Evolutionary conservation across 2,888 invertebrate species (phyloP).

Genomic region (Heteromurus nitidus): DNA sequence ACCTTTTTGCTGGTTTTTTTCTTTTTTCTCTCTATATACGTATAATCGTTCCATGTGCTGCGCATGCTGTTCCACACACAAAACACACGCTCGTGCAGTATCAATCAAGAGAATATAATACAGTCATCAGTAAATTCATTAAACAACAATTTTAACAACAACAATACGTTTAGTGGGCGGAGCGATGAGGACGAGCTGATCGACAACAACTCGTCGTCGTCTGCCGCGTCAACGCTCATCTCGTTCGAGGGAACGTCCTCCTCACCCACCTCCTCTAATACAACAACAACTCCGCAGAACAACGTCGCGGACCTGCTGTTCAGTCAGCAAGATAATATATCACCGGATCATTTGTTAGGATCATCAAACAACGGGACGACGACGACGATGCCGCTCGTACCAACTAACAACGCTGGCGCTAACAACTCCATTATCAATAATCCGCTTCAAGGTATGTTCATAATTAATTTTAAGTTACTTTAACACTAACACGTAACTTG

Average conservation of each 20-base stretch:
- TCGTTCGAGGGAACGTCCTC: slow-evolving; percentile 62
- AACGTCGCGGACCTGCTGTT: slow-evolving; percentile 51
- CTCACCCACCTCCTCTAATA: background rate
- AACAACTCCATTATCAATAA: slow-evolving; percentile 66
- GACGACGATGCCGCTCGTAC: slow-evolving; percentile 15
- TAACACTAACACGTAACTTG: background rate
- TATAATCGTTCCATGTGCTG: slow-evolving; percentile 32
- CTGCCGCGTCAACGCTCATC: slow-evolving; percentile 51
- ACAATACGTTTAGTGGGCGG: slow-evolving; percentile 63
- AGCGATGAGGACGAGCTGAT: slow-evolving; percentile 38
- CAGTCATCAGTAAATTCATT: slow-evolving; percentile 67
- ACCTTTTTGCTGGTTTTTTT: too few species aligned
- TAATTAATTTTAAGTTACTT: background rate
- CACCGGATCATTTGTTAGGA: slow-evolving; percentile 40
- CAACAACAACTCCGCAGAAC: too few species aligned
- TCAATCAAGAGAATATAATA: slow-evolving; percentile 60
- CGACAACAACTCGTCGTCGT: slow-evolving; percentile 31
- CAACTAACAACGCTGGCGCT: slow-evolving; percentile 30
- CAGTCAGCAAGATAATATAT: slow-evolving; percentile 50
- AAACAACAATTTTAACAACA: slow-evolving; percentile 70
- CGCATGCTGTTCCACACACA: slow-evolving; percentile 13
- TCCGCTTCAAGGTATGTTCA: slow-evolving; percentile 64
- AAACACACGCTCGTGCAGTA: too few species aligned
- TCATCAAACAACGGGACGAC: slow-evolving; percentile 9
- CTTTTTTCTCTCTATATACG: slow-evolving; percentile 2